Conservation (phyloP, 2,888 invertebrate species). For the Drosophila atroscutellata region DNA sequence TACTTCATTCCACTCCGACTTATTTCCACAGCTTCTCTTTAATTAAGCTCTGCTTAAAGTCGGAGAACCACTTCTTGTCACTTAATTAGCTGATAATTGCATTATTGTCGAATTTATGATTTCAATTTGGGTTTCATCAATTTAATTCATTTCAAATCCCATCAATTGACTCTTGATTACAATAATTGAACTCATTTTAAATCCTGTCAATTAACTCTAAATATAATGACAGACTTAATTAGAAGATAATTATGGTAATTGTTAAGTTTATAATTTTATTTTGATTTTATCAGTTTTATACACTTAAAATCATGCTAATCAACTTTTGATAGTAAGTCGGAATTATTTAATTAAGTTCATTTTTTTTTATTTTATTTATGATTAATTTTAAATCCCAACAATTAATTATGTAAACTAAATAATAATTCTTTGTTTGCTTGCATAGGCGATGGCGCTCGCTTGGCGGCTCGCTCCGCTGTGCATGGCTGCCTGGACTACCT, state of each 20-base stretch:
- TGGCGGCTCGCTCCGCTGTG: conserved; percentile 94
- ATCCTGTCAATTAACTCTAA: neutral
- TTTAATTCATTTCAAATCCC: neutral
- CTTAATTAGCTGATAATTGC: neutral
- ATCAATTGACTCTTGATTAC: neutral
- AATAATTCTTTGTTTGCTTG: neutral
- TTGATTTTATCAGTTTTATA: too few relatives aligned
- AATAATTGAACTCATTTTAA: neutral
- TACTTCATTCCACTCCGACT: neutral
- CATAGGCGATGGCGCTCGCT: conserved; percentile 90
- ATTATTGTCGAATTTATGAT: neutral
- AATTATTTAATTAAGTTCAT: neutral
- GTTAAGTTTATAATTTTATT: neutral
- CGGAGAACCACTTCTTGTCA: neutral
- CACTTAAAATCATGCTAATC: neutral
- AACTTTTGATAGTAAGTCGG: neutral
- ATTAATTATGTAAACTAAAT: neutral
- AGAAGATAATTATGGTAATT: neutral
- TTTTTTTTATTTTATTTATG: neutral
- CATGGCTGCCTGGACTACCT: conserved; percentile 94
- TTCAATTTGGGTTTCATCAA: neutral
- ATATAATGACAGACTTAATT: neutral
- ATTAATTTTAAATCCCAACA: neutral
- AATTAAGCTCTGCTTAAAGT: neutral
- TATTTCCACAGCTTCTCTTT: neutral